Base-by-base conservation (phyloP, 2,113 vertebrate genomes). In the Chaetorhynchus papuensis region DNA sequence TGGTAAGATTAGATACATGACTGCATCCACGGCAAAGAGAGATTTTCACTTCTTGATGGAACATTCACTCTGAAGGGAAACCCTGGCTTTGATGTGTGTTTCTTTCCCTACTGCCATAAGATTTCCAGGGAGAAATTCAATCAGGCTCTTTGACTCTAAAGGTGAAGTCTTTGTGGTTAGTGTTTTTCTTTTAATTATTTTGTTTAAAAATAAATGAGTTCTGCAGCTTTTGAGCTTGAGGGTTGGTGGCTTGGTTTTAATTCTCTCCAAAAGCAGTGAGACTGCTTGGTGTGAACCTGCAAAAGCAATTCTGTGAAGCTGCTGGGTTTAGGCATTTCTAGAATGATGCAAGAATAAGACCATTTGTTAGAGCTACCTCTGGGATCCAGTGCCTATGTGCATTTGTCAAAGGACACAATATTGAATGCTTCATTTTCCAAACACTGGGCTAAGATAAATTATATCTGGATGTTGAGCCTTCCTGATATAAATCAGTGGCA, bases 391-490 rank as follows among this genome's bases (percentile, higher is more conserved):
- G 97, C 97, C 97, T 97, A 31, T 90, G 90, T 93, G 87, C 93
- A 97, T 96, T 96, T 97, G 94, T 97, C 97, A 96, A 92, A 95
- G 92, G 88, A 93, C 89, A 85, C 83, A 92, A 87, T 97, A 97
- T 96, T 96, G 95, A 97, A 97, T 96, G 92, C 83, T 97, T 97
- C 96, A 95, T 97, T 98, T 96, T 96, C 90, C 88, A 95, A 96
- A 94, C 94, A 95, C 94, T 90, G 97, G 95, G 94, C 95, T 92
- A 97, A 96, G 97, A 97, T 97, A 96, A 97, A 98, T 97, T 96
- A 95, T 97, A 93, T 86, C 90, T 97, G 95, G 91, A 63, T 95
- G 93, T 80, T 89, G 89, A 93, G 83, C 90, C 83, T 90, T 94
- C 96, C 91, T 94, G 83, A 72, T 96, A 98, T 97, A 97, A 97